Percentiles rank a stretch among this genome's conserved stretches.
phyloP scores from a whole-genome alignment of 2,797 vertebrate species.

The Myotis pilosus region DNA sequence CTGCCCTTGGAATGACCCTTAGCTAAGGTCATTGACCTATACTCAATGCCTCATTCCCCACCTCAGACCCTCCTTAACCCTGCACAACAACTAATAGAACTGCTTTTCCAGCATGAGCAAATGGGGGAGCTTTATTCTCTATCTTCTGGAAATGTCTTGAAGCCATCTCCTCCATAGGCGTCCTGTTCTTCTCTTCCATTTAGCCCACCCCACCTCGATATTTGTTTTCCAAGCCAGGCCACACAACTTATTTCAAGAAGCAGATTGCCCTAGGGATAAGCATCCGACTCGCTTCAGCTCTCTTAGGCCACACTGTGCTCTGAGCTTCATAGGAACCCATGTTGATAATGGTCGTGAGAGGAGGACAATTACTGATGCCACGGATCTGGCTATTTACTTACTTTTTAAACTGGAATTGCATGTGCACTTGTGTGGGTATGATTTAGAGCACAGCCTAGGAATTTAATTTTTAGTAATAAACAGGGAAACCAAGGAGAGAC shows the following conservation, averaged over 20 bases:
- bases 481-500: neutral
- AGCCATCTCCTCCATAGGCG: neutral
- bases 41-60: neutral
- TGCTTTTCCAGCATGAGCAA: neutral
- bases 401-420: neutral
- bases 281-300: neutral
- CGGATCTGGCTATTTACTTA: neutral
- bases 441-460: neutral
- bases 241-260: neutral
- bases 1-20: constrained; percentile 8
- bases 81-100: neutral
- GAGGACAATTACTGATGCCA: neutral
- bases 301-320: neutral
- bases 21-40: neutral
- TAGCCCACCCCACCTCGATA: no score
- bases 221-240: neutral
- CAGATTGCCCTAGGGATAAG: no score
- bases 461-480: constrained; percentile 21
- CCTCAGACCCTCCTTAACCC: neutral
- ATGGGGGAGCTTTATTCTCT: neutral
- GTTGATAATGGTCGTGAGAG: neutral
- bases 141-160: neutral
- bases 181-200: neutral
- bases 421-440: neutral
- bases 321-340: neutral